Evolutionary conservation across 2,888 invertebrate species (phyloP).

Genomic region (Leptinotarsa tumamoca): DNA sequence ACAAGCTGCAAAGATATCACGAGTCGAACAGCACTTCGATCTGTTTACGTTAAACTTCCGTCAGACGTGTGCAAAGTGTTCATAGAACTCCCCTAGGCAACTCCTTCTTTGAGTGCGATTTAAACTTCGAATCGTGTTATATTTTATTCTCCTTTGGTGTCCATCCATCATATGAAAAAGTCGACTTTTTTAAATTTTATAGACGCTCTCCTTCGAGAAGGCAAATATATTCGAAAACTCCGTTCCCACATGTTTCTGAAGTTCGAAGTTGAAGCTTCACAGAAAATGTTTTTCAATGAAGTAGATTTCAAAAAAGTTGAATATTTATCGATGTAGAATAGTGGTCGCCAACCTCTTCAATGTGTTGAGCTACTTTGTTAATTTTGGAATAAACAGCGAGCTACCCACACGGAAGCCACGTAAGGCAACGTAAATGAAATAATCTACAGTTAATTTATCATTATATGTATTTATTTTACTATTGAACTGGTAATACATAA

Average conservation of each 20-base stretch:
- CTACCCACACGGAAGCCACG: too few relatives aligned
- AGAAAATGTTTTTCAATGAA: neutral
- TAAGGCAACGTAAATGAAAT: too few relatives aligned
- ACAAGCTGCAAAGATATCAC: neutral
- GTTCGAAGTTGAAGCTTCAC: neutral
- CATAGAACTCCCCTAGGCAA: neutral
- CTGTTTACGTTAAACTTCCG: neutral
- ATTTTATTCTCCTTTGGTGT: neutral
- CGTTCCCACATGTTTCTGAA: neutral
- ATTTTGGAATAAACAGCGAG: too few relatives aligned
- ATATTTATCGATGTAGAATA: too few relatives aligned
- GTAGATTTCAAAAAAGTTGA: too few relatives aligned
- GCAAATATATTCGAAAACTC: neutral
- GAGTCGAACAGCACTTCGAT: neutral
- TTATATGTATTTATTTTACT: too few relatives aligned
- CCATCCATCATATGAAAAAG: constrained; percentile 1
- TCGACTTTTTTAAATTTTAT: neutral
- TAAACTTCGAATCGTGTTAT: constrained; percentile 3
- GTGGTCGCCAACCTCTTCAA: too few relatives aligned
- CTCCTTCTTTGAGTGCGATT: neutral
- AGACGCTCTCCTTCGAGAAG: neutral
- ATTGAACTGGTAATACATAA: too few relatives aligned
- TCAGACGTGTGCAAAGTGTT: neutral
- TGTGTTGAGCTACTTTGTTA: too few relatives aligned
- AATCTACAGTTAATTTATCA: too few relatives aligned